Base-by-base conservation (phyloP, 2,113 vertebrate species). In the Tragelaphus imberbis region DNA sequence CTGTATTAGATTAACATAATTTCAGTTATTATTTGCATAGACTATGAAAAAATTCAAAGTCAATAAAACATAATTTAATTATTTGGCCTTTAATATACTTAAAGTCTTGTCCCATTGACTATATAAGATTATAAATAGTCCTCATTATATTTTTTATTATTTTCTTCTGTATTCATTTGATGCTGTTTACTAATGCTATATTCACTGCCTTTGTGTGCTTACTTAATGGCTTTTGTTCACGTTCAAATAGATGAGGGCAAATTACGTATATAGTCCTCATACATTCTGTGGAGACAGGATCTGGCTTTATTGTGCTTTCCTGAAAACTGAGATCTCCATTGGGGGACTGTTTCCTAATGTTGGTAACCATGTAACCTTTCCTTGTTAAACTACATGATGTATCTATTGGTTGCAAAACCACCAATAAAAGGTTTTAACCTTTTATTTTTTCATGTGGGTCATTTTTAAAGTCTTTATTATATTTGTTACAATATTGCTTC, bases 1-100 rank as follows among this genome's bases (percentile, higher is more conserved):
- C 14, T 21, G 81, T 81, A 90, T 97, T 97, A 96, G 25, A 90
- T 95, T 97, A 95, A 44, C 90, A 95, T 96, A 96, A 88, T 97
- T 94, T 97, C 80, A 81, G 21, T 68, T 94, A 94, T 84, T 94
- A 90, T 93, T 95, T 94, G 80, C 94, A 97, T 88, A 88, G 53
- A 2, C 81, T 96, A 47, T 96, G 65, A 80, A 96, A 96, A 98
- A 96, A 95, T 61, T 36, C 84, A 88, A 95, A 97, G 9, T 90
- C 84, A 92, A 79, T 47, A 33, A 21, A 85, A 88, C n/a, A 12
- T 56, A 95, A 95, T 94, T 92, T 92, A 40, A 59, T 84, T 93
- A 92, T 92, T 94, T 94, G 77, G 11, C 55, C 81, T 92, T 85
- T 96, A 97, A 89, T 94, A 44, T 59, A 68, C 63, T 97, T 84